Percentiles rank a stretch among this genome's conserved stretches.
phyloP scores from a whole-genome alignment of 2,888 invertebrate species.

The Stratiomys singularior region DNA sequence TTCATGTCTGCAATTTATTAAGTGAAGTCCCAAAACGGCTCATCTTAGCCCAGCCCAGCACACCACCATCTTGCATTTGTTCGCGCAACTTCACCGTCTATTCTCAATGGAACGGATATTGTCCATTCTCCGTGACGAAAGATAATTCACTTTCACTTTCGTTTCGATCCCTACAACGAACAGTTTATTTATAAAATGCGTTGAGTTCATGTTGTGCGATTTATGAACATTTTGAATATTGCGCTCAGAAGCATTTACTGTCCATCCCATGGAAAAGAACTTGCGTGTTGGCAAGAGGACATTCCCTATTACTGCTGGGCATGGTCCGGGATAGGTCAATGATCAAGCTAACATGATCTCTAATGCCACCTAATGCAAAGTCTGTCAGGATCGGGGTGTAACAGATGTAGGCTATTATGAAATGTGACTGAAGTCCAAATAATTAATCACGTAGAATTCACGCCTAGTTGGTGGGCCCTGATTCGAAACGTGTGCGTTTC shows the following conservation, averaged over 20 bases:
- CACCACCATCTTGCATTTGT: neutral
- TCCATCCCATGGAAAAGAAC: neutral
- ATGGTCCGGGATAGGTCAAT: conserved; percentile 5
- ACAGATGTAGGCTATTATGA: conserved; percentile 15
- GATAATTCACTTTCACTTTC: conserved; percentile 25
- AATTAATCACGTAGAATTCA: conserved; percentile 22
- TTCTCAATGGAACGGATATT: neutral
- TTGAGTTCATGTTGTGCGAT: neutral
- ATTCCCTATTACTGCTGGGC: neutral
- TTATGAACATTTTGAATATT: neutral
- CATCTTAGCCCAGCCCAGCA: neutral
- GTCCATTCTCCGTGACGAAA: conserved; percentile 10
- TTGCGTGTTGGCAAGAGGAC: neutral
- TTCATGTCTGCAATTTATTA: conserved; percentile 41
- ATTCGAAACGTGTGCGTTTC: conserved; percentile 5
- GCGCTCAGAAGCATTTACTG: neutral
- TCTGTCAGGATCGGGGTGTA: conserved; percentile 7
- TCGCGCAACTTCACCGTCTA: no score
- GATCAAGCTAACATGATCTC: neutral
- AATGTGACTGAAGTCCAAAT: neutral
- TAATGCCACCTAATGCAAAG: no score
- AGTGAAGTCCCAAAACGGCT: conserved; percentile 2
- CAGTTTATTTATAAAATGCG: conserved; percentile 21
- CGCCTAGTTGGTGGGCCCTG: neutral
- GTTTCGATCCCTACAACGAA: neutral